Conservation (phyloP, 2,797 vertebrate genomes). For the Carapus acus region DNA sequence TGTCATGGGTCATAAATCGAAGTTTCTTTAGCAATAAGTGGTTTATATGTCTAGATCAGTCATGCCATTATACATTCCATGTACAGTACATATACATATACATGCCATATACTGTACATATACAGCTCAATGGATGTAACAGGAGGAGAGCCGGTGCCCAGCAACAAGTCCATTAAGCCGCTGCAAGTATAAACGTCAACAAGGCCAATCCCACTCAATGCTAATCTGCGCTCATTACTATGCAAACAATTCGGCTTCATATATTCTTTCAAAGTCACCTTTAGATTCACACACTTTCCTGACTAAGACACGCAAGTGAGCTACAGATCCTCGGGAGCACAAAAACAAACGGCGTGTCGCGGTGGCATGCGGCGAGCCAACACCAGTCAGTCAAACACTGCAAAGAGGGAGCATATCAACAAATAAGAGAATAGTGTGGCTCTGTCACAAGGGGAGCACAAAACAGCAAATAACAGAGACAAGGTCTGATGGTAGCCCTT, state of each 20-base stretch:
- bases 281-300: conserved; percentile 67
- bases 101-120: too few species aligned
- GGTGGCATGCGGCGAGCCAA: conserved; percentile 47
- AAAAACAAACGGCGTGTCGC: conserved; percentile 58
- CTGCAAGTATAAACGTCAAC: conserved; percentile 65
- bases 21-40: conserved; percentile 63
- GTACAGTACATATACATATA: conserved; percentile 1
- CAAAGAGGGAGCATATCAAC: conserved; percentile 52
- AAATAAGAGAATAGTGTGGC: conserved; percentile 73
- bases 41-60: conserved; percentile 60
- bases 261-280: conserved; percentile 79
- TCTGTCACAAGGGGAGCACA: conserved; percentile 75
- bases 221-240: conserved; percentile 77
- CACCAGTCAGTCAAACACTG: conserved; percentile 42
- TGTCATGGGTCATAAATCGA: conserved; percentile 48
- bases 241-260: conserved; percentile 70
- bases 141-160: conserved; percentile 38
- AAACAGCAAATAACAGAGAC: conserved; percentile 82
- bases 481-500: conserved; percentile 82
- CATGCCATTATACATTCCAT: conserved; percentile 61
- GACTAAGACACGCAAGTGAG: conserved; percentile 46
- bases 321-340: conserved; percentile 53
- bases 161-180: conserved; percentile 68
- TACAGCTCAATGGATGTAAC: conserved; percentile 42
- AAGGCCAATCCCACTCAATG: conserved; percentile 60